Base-by-base conservation (phyloP, 2,888 invertebrate species). In the Tholera decimalis region DNA sequence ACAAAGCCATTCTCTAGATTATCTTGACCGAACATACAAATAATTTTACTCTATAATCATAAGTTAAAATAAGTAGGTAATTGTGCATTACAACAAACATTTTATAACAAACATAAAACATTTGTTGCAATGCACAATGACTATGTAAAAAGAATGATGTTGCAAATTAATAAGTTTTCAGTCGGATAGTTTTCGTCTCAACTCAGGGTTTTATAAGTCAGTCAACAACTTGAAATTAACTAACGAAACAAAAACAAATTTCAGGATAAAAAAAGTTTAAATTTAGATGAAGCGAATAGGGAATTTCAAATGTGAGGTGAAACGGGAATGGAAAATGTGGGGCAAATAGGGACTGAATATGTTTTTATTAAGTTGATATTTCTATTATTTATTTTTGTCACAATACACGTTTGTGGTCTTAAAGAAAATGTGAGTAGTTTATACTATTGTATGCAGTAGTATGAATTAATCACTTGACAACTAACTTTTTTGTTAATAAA, bases 21-120 rank as follows among this genome's bases (percentile, higher is more conserved):
- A 20, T 1, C 8, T 9, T 11, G 11, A 9, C 20, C 13, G 5
- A 41, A 41, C 3, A 11, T 20, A 41, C 41, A 20, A 20, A 22
- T 6, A 41, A 20, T 20, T 20, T 9, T 9, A 39, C 37, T 5
- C 9, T 3, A 9, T 18, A 13, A 20, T 20, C n/a, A 22, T 5
- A 43, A 7, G 13, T 43, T 43, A 35, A 3, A 35, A 3, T 35
- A 11, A 28, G 1, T 22, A 26, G n/a, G 44, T 44, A 1, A 35
- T 15, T 15, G 35, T 6, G 6, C 1, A 24, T 3, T 44, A n/a
- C n/a, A 37, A 1, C 7, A 37, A n/a, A 15, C n/a, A 44, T 44
- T 44, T 44, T 44, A 44, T 44, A n/a, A 8, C 15, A 15, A 8
- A 8, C 15, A 44, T 44, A 37, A 66, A 57, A 67, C 35, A 37